phyloP scores from a whole-genome alignment of 2,797 vertebrate species.

The Cirrhinus molitorella region DNA sequence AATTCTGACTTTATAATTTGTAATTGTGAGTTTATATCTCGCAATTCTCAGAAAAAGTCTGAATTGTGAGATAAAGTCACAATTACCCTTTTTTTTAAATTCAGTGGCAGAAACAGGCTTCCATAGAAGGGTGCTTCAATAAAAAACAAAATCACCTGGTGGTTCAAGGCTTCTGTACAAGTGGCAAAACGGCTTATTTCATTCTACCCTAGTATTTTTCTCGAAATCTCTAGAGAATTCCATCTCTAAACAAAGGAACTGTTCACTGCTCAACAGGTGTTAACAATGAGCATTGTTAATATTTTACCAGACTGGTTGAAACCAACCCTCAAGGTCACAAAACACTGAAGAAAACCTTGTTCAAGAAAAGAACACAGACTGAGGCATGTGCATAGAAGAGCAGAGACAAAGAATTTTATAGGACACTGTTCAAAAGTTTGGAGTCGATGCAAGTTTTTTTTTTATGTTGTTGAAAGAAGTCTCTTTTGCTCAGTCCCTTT shows the following conservation, averaged over 20 bases:
- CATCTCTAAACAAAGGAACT: constrained; percentile 15
- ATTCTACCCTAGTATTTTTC: not conserved
- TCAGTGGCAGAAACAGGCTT: no score
- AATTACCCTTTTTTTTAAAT: no score
- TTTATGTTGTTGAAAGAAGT: not conserved
- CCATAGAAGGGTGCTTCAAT: not conserved
- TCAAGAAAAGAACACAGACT: not conserved
- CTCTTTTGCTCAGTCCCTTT: not conserved
- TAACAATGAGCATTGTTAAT: constrained; percentile 9
- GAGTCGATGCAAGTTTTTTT: not conserved
- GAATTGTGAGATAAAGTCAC: no score
- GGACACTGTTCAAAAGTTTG: not conserved
- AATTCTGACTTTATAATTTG: no score
- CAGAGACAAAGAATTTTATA: not conserved
- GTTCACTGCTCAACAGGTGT: not conserved
- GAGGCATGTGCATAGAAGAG: not conserved
- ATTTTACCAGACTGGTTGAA: constrained; percentile 15
- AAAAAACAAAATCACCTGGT: not conserved
- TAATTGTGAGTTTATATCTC: no score
- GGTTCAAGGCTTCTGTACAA: not conserved
- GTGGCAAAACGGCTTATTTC: not conserved
- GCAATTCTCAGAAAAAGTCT: no score
- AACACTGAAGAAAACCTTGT: not conserved
- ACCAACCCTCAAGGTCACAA: not conserved
- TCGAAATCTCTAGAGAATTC: not conserved